These are phyloP conservation scores for Diorhabda carinulata DNA, from an alignment of 1,140 invertebrate genomes.

Conservation along the genomic window DNA sequence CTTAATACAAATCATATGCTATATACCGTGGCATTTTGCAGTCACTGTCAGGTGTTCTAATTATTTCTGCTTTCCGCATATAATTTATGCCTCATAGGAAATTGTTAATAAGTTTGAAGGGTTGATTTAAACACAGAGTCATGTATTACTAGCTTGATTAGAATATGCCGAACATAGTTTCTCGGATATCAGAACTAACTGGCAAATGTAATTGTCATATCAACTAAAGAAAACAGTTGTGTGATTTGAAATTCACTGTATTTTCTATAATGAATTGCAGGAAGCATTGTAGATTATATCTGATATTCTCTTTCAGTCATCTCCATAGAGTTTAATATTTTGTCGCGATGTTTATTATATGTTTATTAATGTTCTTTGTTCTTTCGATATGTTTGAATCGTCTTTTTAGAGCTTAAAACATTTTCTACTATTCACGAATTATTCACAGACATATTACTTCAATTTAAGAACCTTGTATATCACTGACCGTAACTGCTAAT, in stretches of 20 bases:
- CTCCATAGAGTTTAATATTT: too few species aligned
- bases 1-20: conserved; percentile 6
- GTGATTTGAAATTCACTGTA: neutral
- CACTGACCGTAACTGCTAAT: neutral
- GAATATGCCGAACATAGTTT: too few species aligned
- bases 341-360: too few species aligned
- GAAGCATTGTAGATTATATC: too few species aligned
- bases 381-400: too few species aligned
- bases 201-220: too few species aligned
- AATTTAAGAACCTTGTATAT: neutral
- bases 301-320: too few species aligned
- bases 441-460: neutral
- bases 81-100: conserved; percentile 6
- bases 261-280: neutral
- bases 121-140: neutral
- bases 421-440: too few species aligned
- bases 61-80: conserved; percentile 6
- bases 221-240: neutral
- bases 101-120: conserved; percentile 4
- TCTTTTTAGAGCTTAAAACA: too few species aligned
- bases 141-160: too few species aligned
- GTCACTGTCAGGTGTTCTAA: conserved; percentile 10
- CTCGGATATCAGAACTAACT: too few species aligned
- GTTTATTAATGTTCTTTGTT: too few species aligned
- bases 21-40: conserved; percentile 1